Evolutionary conservation across 2,797 vertebrate species (phyloP), one percentile per base, ranked within the genome.

Genomic region (Miichthys miiuy): DNA sequence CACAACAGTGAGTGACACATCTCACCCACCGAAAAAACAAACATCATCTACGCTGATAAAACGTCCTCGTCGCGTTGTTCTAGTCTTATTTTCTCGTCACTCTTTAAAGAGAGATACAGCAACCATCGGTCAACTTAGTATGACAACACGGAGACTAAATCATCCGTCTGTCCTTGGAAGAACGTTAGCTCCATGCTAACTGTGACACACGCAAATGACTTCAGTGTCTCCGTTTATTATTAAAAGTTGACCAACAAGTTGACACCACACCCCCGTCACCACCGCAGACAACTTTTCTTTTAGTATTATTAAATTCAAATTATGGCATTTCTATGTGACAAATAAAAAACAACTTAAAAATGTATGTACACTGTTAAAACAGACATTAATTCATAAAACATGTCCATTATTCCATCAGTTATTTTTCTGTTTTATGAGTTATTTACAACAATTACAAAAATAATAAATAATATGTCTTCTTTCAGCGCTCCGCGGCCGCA

Each of bases 391-490:
- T 78, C 62, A 80, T 82, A 77, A 80, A 86, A 88, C 75, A 75
- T 76, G 47, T 84, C 80, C 48, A 79, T 77, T 61, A 64, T 77
- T 78, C 0, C 25, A 55, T 63, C 38, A 18, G 30, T 61, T 6
- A 47, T 42, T 82, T 84, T 74, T 51, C 38, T 2, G 38, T 69
- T 81, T 77, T 38, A 50, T 25, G 13, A 71, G 62, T 87, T 91
- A 87, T 88, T 91, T 93, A 91, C 83, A 91, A 76, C 57, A 73
- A 57, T 83, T 75, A 75, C 72, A 88, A 83, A 81, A 76, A 82
- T 47, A 82, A 86, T 78, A 85, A 75, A 75, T 81, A 70, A 71
- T 47, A 27, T 27, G 30, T 62, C 30, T 71, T 67, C n/a, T 73
- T 52, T 79, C 75, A 73, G 68, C 17, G 50, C 50, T 63, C 54